Base-by-base conservation (phyloP, 2,113 vertebrate species). In the Cottus gobio region DNA sequence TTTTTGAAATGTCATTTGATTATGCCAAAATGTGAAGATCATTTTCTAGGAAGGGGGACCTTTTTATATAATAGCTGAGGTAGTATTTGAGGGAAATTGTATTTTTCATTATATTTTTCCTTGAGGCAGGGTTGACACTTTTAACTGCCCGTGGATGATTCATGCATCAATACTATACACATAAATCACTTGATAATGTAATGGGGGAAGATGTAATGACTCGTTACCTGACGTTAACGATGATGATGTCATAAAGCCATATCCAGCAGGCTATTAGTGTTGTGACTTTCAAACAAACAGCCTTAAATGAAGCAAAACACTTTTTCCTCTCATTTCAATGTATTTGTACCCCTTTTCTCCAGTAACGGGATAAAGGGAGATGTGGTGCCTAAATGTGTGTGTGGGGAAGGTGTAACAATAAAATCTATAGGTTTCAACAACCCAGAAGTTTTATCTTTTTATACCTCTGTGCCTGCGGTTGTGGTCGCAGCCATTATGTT, bases 131-230 rank as follows among this genome's bases (percentile, higher is more conserved):
- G 16, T 75, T 24, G 16, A 30, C 22, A 64, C 39, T 77, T 71
- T 52, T 61, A 84, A 73, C 71, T 61, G 54, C 39, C 68, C 75
- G 56, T 89, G 68, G n/a, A 83, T 85, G 64, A 82, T 85, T 85
- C 37, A 78, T 87, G 52, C 24, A 20, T 7, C 54, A 10, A 63
- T 42, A 56, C 67, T 82, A 57, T 81, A 39, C 52, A 72, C 67
- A 87, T 75, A 71, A 80, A 89, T 87, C 60, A 66, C 82, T 70
- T 64, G 48, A 67, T 85, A 81, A 89, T 88, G 87, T 82, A 57
- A 89, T 75, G 42, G 48, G 34, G 28, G 12, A 68, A 77, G 37
- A 81, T 65, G 65, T 86, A 71, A 78, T 79, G 83, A 80, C 71
- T 85, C 67, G 72, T 87, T 86, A 77, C 52, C 46, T 75, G 67